Evolutionary conservation across 1,140 invertebrate species (phyloP).

Genomic region (Arctopsyche grandis): DNA sequence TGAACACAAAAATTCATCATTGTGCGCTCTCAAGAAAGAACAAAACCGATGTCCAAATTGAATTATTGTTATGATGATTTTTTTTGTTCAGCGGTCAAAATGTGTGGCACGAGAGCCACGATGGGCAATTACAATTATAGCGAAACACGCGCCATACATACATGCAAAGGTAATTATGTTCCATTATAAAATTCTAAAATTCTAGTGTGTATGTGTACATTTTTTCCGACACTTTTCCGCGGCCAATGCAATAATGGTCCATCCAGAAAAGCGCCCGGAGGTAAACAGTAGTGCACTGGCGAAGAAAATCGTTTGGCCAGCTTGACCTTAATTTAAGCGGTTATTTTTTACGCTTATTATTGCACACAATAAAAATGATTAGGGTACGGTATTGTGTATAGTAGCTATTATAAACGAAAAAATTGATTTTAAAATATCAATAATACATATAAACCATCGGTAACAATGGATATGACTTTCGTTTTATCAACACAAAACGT

Average conservation of each 20-base stretch:
- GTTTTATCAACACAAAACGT: background rate
- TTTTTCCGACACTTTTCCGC: slow-evolving; percentile 37
- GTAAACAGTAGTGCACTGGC: slow-evolving; percentile 41
- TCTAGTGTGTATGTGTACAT: slow-evolving; percentile 27
- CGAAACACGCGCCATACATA: slow-evolving; percentile 27
- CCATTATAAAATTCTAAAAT: slow-evolving; percentile 48
- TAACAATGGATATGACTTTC: background rate
- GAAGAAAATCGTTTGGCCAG: slow-evolving; percentile 17
- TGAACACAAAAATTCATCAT: too few species aligned
- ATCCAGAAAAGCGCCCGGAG: slow-evolving; percentile 30
- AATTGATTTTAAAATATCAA: background rate
- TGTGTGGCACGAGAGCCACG: slow-evolving; percentile 23
- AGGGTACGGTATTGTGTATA: slow-evolving; percentile 9
- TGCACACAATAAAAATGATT: slow-evolving; percentile 42
- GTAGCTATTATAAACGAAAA: too few species aligned
- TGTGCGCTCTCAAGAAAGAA: background rate
- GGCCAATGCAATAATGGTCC: slow-evolving; percentile 35
- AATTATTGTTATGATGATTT: slow-evolving; percentile 16
- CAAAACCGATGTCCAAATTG: slow-evolving; percentile 12
- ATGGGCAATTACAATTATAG: slow-evolving; percentile 35
- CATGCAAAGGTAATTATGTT: slow-evolving; percentile 43
- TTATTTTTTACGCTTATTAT: slow-evolving; percentile 32
- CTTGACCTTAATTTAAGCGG: slow-evolving; percentile 33
- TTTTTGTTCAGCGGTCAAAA: background rate
- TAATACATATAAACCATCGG: background rate